A percentile compares a stretch with the other conserved stretches of the same genome.
Evolutionary conservation across 2,888 invertebrate species (phyloP).

Genomic region (Cerceris rybyensis): DNA sequence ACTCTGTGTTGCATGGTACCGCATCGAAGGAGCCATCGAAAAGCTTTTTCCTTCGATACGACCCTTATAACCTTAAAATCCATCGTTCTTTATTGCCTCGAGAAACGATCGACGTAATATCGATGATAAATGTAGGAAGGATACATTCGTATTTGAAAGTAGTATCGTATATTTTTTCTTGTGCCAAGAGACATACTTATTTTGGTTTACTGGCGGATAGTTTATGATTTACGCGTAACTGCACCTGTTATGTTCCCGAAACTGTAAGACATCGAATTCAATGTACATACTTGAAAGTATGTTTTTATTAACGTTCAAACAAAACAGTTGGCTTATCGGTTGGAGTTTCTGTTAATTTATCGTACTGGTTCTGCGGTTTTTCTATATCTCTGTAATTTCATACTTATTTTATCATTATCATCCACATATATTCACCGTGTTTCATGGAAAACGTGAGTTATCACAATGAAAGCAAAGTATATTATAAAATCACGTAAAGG

Average conservation of each 20-base stretch:
- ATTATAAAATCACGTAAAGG: no score
- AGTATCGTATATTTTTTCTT: neutral
- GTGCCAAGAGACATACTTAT: neutral
- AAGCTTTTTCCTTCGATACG: neutral
- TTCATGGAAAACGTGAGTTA: neutral
- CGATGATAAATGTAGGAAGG: neutral
- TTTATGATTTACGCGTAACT: conserved; percentile 12
- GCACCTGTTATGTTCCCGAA: conserved; percentile 18
- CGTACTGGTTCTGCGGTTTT: neutral
- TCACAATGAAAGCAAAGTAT: no score
- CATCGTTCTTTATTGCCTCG: neutral
- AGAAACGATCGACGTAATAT: neutral
- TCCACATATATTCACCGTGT: neutral
- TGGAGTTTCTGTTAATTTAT: neutral
- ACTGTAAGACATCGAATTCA: neutral
- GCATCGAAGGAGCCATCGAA: conserved; percentile 15
- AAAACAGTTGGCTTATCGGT: no score
- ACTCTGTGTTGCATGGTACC: conserved; percentile 18
- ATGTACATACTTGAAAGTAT: neutral
- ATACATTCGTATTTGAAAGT: neutral
- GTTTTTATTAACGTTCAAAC: no score
- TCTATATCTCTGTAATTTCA: neutral
- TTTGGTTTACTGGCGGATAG: neutral
- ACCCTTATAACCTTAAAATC: conserved; percentile 47
- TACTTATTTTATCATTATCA: neutral